Conservation (phyloP, 2,797 vertebrate species). For the Gymnocypris eckloni region DNA sequence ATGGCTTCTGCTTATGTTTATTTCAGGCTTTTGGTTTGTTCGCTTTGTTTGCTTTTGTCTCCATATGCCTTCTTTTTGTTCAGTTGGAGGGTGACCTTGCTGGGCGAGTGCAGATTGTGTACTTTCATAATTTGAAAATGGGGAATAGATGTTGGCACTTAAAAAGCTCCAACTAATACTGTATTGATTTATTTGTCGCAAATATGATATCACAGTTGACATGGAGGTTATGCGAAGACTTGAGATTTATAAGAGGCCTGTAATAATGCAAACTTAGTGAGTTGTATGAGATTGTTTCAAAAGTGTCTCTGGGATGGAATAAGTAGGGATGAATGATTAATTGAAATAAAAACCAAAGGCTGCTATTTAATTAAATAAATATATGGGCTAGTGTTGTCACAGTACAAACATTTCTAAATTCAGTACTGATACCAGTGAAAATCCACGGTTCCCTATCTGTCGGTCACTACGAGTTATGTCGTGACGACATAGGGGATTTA, state of each 20-base stretch:
- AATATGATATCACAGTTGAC: conserved; percentile 28
- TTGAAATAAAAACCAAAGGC: background rate
- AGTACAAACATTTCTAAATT: too few species aligned
- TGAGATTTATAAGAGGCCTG: background rate
- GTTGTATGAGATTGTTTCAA: conserved; percentile 10
- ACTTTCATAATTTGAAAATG: background rate
- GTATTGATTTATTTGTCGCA: conserved; percentile 18
- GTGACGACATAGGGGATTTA: too few species aligned
- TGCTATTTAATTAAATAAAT: background rate
- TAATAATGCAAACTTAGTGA: background rate
- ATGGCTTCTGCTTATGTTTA: conserved; percentile 27
- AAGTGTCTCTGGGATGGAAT: background rate
- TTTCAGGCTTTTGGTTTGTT: conserved; percentile 24
- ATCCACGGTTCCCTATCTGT: too few species aligned
- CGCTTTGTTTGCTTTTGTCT: conserved; percentile 37
- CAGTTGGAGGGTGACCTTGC: conserved; percentile 30
- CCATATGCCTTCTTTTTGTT: background rate
- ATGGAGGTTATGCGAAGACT: conserved; percentile 18
- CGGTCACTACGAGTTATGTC: too few species aligned
- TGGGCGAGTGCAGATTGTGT: background rate
- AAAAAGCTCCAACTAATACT: conserved; percentile 37
- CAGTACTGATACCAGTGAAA: too few species aligned
- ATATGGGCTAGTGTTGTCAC: background rate
- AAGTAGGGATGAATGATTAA: background rate
- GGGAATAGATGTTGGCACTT: background rate